Percentiles rank a stretch among this genome's conserved stretches.
These are phyloP conservation scores for Clivina fossor DNA, from an alignment of 2,888 invertebrate genomes.

Conservation along the genomic window DNA sequence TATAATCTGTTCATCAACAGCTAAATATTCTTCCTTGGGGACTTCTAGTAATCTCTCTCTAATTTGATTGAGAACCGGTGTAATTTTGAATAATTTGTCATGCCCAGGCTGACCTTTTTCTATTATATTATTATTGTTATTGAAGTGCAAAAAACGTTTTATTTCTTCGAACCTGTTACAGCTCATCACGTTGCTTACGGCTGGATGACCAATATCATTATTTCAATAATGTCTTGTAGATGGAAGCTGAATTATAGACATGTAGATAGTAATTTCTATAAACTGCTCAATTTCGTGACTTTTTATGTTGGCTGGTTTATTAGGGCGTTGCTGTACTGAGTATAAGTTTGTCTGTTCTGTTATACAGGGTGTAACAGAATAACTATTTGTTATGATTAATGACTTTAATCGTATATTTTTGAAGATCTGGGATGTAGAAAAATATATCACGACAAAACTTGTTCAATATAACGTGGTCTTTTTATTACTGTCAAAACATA, in stretches of 20 bases:
- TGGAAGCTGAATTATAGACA: constrained; percentile 35
- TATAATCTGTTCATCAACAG: constrained; percentile 47
- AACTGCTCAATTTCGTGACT: constrained; percentile 25
- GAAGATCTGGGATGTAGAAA: too few species aligned
- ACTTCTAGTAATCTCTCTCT: constrained; percentile 36
- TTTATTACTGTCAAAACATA: too few species aligned
- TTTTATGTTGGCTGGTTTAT: constrained; percentile 36
- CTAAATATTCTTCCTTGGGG: constrained; percentile 45
- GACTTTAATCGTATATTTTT: too few species aligned
- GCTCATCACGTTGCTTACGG: constrained; percentile 30
- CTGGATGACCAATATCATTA: constrained; percentile 34
- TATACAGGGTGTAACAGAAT: too few species aligned
- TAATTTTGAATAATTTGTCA: constrained; percentile 44
- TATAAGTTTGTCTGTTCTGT: constrained; percentile 39
- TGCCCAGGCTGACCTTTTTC: constrained; percentile 35
- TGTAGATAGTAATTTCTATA: constrained; percentile 32
- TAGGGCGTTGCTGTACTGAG: constrained; percentile 35
- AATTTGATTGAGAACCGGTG: constrained; percentile 37
- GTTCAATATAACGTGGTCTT: too few species aligned
- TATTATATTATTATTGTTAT: constrained; percentile 28
- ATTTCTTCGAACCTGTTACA: constrained; percentile 41
- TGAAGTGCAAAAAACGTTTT: constrained; percentile 30
- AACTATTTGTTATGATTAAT: too few species aligned
- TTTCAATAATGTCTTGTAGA: constrained; percentile 28
- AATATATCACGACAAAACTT: too few species aligned